A percentile compares a stretch with the other conserved stretches of the same genome.
These are phyloP conservation scores for fruit fly (Drosophila melanogaster) DNA, from an alignment of 1,140 invertebrate genomes.

Conservation along the genomic window Release_6_plus_ISO1_MT NC_004354.4:2392501-2393000, in stretches of 20 bases:
- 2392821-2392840: constrained; percentile 31
- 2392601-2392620: constrained; percentile 8
- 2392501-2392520: too few species aligned
- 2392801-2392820: constrained; percentile 40
- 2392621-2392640: constrained; percentile 10
- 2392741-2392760: constrained; percentile 43
- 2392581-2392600: not conserved
- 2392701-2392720: constrained; percentile 2
- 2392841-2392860: not conserved
- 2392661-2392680: constrained; percentile 24
- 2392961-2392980: constrained; percentile 41
- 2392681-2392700: not conserved
- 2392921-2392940: constrained; percentile 65
- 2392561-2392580: not conserved
- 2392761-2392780: constrained; percentile 28
- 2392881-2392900: constrained; percentile 73
- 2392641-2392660: constrained; percentile 31
- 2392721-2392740: constrained; percentile 33
- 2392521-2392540: too few species aligned
- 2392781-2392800: constrained; percentile 38
- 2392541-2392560: not conserved
- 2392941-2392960: constrained; percentile 20
- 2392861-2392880: constrained; percentile 70
- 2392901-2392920: constrained; percentile 59
- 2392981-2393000: constrained; percentile 62